Percentiles rank a stretch among this genome's conserved stretches.
These are phyloP conservation scores for Jacana jacana DNA, from an alignment of 2,113 vertebrate species.

Conservation along the genomic window DNA sequence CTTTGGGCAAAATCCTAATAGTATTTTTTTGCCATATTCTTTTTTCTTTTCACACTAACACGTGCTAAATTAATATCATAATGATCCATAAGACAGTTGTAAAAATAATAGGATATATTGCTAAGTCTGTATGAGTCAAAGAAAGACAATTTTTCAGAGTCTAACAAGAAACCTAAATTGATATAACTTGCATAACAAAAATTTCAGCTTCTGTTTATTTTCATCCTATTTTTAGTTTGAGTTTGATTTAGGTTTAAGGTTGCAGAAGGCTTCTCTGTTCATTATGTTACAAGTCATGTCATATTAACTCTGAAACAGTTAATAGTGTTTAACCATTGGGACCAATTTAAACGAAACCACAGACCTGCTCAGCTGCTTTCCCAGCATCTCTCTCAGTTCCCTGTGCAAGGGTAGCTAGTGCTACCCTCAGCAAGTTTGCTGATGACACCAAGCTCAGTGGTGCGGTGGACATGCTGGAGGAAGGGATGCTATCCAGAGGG, in stretches of 20 bases:
- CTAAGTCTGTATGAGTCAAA: not conserved
- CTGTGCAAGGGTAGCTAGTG: not conserved
- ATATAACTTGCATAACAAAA: not conserved
- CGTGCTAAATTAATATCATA: not conserved
- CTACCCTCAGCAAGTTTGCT: too few relatives aligned
- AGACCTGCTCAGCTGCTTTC: not conserved
- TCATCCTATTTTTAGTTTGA: not conserved
- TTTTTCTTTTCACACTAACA: not conserved
- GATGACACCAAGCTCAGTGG: too few relatives aligned
- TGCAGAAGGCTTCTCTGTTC: not conserved
- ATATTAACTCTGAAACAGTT: not conserved
- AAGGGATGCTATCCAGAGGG: too few relatives aligned
- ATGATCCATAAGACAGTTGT: not conserved
- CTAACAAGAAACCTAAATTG: not conserved
- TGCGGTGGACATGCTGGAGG: too few relatives aligned
- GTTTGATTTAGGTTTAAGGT: not conserved
- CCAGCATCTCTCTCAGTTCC: not conserved
- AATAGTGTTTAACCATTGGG: not conserved
- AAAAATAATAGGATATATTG: not conserved
- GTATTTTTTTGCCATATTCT: not conserved
- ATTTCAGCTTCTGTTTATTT: not conserved
- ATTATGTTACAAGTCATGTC: not conserved
- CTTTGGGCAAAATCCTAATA: not conserved
- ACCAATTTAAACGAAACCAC: not conserved
- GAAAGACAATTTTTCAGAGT: not conserved